These are phyloP conservation scores for Gobius niger DNA, from an alignment of 2,113 vertebrate genomes.

Conservation along the genomic window DNA sequence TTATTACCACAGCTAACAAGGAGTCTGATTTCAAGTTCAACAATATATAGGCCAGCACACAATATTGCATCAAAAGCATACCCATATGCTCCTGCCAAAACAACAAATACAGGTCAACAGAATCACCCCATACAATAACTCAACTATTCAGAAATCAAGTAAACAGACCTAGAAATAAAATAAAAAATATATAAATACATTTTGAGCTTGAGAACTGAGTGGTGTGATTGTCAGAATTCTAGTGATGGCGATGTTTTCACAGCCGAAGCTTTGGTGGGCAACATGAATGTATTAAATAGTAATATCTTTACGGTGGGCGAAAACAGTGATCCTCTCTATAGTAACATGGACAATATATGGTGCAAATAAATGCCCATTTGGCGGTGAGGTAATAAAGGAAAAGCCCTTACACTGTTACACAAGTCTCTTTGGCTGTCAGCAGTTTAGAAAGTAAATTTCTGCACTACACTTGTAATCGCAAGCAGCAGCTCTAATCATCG, in stretches of 20 bases:
- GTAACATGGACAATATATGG: not conserved
- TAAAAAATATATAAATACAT: slow-evolving; percentile 6
- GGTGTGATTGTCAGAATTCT: slow-evolving; percentile 26
- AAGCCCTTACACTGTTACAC: not conserved
- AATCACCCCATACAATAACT: not conserved
- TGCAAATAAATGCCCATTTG: slow-evolving; percentile 3
- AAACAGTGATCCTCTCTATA: too few relatives aligned
- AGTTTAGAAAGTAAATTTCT: slow-evolving; percentile 27
- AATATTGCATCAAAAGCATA: not conserved
- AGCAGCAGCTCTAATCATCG: slow-evolving; percentile 44
- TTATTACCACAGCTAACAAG: not conserved
- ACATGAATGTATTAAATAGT: too few relatives aligned
- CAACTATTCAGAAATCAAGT: not conserved
- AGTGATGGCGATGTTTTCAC: too few relatives aligned
- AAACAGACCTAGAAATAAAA: slow-evolving; percentile 30
- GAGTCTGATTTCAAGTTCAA: slow-evolving; percentile 25
- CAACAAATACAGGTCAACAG: not conserved
- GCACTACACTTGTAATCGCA: not conserved
- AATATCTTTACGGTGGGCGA: too few relatives aligned
- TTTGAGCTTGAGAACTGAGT: slow-evolving; percentile 38
- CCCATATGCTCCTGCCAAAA: not conserved
- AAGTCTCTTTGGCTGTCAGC: slow-evolving; percentile 38
- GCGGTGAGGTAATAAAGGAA: slow-evolving; percentile 1
- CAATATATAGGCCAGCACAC: not conserved
- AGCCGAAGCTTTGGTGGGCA: too few relatives aligned